Percentiles rank a stretch among this genome's conserved stretches.
Evolutionary conservation across 2,888 invertebrate genomes (phyloP).

Genomic region (Tipula vernalis): DNA sequence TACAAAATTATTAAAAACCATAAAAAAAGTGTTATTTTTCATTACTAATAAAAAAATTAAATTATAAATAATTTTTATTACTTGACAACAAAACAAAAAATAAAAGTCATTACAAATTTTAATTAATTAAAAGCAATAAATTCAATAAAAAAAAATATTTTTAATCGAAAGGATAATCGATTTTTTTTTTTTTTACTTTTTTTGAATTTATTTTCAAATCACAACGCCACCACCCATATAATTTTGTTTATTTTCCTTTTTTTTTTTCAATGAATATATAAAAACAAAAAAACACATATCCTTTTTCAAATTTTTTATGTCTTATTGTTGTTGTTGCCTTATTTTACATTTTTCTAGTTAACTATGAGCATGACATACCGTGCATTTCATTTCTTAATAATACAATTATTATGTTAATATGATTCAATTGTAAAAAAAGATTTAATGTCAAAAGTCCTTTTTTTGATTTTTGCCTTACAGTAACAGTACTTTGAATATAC

Average conservation of each 20-base stretch:
- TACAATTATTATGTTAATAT: background rate
- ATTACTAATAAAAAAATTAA: background rate
- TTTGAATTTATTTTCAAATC: background rate
- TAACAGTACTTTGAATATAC: background rate
- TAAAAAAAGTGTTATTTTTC: background rate
- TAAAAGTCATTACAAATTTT: background rate
- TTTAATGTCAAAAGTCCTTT: background rate
- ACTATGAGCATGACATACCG: background rate
- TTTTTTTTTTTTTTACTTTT: background rate
- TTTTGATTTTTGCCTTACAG: background rate
- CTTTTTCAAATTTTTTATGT: background rate
- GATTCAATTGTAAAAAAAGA: background rate
- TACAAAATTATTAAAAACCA: background rate
- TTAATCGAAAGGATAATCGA: slow-evolving; percentile 4
- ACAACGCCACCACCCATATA: background rate
- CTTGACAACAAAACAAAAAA: background rate
- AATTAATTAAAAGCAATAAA: background rate
- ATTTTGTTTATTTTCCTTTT: background rate
- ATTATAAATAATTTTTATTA: background rate
- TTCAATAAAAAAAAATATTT: background rate
- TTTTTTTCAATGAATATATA: background rate
- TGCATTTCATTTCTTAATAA: background rate
- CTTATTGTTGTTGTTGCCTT: background rate
- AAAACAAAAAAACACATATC: background rate
- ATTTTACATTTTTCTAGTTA: background rate